Percentiles rank a stretch among this genome's conserved stretches.
These are phyloP conservation scores for Matsumyia berberina DNA, from an alignment of 2,888 invertebrate genomes.

Conservation along the genomic window DNA sequence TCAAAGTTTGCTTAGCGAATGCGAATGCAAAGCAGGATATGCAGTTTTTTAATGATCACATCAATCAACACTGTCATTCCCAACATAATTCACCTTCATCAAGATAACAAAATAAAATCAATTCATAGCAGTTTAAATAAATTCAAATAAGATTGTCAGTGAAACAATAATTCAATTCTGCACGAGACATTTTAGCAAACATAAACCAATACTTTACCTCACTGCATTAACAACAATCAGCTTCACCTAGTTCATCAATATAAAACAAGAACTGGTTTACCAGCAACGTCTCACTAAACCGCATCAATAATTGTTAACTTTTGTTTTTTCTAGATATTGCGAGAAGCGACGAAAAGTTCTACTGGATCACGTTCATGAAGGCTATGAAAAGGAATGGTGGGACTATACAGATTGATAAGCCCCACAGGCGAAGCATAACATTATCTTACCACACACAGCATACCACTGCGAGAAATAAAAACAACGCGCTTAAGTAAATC, in stretches of 20 bases:
- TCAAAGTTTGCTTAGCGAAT: no score
- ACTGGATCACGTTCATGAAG: slow-evolving; percentile 98
- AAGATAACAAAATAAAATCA: no score
- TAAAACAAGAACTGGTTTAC: neutral
- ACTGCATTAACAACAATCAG: neutral
- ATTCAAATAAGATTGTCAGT: no score
- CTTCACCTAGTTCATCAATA: neutral
- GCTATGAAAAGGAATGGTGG: slow-evolving; percentile 99
- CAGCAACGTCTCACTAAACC: neutral
- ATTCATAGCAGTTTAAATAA: no score
- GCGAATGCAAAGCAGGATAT: no score
- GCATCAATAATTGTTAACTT: slow-evolving; percentile 10
- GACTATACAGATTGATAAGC: slow-evolving; percentile 92
- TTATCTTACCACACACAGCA: slow-evolving; percentile 42
- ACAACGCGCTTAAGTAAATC: slow-evolving; percentile 38
- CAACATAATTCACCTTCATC: neutral
- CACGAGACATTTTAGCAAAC: no score
- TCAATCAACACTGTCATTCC: neutral
- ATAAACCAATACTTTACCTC: no score
- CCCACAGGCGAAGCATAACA: neutral
- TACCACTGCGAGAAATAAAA: slow-evolving; percentile 46
- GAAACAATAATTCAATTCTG: no score
- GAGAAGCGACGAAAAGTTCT: slow-evolving; percentile 98
- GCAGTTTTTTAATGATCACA: no score
- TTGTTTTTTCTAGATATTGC: slow-evolving; percentile 92